Percentiles rank a stretch among this genome's conserved stretches.
Conservation (phyloP, 2,888 invertebrate species). For the Caenorhabditis doughertyi region DNA sequence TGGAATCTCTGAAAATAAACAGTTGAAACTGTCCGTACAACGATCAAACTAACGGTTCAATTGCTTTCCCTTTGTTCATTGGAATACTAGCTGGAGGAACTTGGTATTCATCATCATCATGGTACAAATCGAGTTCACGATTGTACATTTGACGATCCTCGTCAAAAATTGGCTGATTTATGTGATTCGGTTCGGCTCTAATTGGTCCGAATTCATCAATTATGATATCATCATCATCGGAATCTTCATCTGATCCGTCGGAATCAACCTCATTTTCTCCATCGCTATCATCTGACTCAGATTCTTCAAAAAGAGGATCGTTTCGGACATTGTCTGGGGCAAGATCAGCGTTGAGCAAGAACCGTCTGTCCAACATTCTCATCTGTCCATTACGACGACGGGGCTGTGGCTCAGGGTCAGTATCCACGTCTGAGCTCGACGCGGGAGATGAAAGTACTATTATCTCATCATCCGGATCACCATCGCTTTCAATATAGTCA, state of each 20-base stretch:
- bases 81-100: conserved; percentile 27
- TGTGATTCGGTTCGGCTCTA: conserved; percentile 16
- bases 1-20: conserved; percentile 27
- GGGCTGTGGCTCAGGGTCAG: too few relatives aligned
- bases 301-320: background rate
- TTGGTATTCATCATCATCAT: conserved; percentile 29
- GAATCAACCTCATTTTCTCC: background rate
- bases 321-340: too few relatives aligned
- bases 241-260: background rate
- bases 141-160: conserved; percentile 38
- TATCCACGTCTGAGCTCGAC: background rate
- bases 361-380: too few relatives aligned
- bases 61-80: background rate
- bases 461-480: background rate
- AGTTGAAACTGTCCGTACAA: background rate
- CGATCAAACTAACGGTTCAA: conserved; percentile 39
- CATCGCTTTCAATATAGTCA: conserved; percentile 30
- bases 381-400: too few relatives aligned
- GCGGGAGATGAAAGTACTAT: background rate
- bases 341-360: too few relatives aligned
- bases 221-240: conserved; percentile 4
- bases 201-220: conserved; percentile 3
- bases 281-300: background rate
- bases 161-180: conserved; percentile 20
- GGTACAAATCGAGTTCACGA: conserved; percentile 32